These are phyloP conservation scores for Serrognathus titanus DNA, from an alignment of 2,888 invertebrate species.

Conservation along the genomic window DNA sequence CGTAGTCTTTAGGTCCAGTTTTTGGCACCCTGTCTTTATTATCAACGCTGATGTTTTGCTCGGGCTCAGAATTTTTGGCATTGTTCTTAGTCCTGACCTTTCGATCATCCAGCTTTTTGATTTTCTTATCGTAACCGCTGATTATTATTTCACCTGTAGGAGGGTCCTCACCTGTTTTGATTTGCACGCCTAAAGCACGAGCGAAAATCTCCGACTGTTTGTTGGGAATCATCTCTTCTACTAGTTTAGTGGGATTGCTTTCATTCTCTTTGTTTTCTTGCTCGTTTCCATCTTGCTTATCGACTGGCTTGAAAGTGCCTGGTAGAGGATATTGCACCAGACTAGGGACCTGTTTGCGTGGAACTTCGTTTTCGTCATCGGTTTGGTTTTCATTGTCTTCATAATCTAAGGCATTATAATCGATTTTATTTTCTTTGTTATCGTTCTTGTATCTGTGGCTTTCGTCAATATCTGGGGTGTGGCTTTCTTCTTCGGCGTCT, in stretches of 20 bases:
- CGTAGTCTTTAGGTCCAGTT: conserved; percentile 19
- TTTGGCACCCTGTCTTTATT: conserved; percentile 11
- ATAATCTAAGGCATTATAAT: conserved; percentile 72
- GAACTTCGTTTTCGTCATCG: conserved; percentile 37
- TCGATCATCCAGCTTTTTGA: conserved; percentile 20
- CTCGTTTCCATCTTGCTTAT: conserved; percentile 23
- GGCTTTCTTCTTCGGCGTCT: conserved; percentile 5
- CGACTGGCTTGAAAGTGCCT: conserved; percentile 32
- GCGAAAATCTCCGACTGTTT: conserved; percentile 51
- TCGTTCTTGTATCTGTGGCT: not conserved
- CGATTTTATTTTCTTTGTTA: conserved; percentile 46
- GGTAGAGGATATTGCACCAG: conserved; percentile 48
- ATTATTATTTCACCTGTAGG: conserved; percentile 40
- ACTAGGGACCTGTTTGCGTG: conserved; percentile 42
- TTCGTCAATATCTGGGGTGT: conserved; percentile 3
- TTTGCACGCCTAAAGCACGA: conserved; percentile 53
- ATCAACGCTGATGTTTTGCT: not conserved
- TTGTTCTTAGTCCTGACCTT: not conserved
- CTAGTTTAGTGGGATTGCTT: conserved; percentile 7
- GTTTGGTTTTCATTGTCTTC: conserved; percentile 56
- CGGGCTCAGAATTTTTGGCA: conserved; percentile 6
- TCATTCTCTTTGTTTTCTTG: conserved; percentile 3
- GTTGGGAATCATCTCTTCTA: conserved; percentile 21
- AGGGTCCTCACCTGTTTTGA: conserved; percentile 45
- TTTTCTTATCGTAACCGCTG: conserved; percentile 42